A percentile compares a stretch with the other conserved stretches of the same genome.
These are phyloP conservation scores for Heliconius aoede DNA, from an alignment of 2,888 invertebrate genomes.

Conservation along the genomic window DNA sequence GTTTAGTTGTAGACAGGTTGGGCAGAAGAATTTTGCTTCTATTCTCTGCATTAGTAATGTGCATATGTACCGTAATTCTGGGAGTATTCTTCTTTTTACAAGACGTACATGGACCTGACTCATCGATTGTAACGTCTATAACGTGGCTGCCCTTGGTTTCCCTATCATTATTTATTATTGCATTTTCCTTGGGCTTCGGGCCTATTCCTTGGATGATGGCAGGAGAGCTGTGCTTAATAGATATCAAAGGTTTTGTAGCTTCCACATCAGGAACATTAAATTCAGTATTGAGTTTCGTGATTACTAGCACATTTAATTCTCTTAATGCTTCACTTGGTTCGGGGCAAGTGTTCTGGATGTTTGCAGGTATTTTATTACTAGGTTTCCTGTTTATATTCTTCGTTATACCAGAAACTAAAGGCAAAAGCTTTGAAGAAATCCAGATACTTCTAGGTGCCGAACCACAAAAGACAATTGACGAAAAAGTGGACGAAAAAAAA, in stretches of 20 bases:
- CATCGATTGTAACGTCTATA: slow-evolving; percentile 77
- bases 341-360: slow-evolving; percentile 89
- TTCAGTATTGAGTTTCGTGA: slow-evolving; percentile 92
- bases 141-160: slow-evolving; percentile 90
- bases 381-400: slow-evolving; percentile 88
- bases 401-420: slow-evolving; percentile 87
- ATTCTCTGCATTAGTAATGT: slow-evolving; percentile 88
- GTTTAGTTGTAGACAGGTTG: slow-evolving; percentile 90
- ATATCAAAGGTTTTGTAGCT: slow-evolving; percentile 90
- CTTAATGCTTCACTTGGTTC: slow-evolving; percentile 82
- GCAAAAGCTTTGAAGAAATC: slow-evolving; percentile 87
- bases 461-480: slow-evolving; percentile 53
- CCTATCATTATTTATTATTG: slow-evolving; percentile 89
- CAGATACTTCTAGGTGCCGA: slow-evolving; percentile 78
- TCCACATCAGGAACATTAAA: slow-evolving; percentile 92
- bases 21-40: slow-evolving; percentile 91
- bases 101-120: slow-evolving; percentile 60
- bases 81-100: slow-evolving; percentile 87
- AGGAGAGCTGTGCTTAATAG: slow-evolving; percentile 91
- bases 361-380: slow-evolving; percentile 85
- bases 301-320: slow-evolving; percentile 88
- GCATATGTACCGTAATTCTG: slow-evolving; percentile 86
- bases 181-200: slow-evolving; percentile 93
- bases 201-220: slow-evolving; percentile 94
- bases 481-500: slow-evolving; percentile 61